Conservation (phyloP, 2,113 vertebrate species). For the Odontesthes bonariensis region DNA sequence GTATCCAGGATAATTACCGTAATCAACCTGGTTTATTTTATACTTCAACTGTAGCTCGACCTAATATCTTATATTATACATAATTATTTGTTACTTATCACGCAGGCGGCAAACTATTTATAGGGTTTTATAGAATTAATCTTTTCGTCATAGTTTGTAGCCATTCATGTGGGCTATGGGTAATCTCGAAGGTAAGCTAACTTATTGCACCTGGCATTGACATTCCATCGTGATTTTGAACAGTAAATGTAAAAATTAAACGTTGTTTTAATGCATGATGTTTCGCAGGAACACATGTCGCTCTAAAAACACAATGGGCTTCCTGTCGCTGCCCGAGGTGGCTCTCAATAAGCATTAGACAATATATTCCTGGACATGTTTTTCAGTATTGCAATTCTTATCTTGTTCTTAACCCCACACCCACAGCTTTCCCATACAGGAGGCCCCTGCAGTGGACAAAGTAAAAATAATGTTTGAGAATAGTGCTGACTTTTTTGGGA, state of each 20-base stretch:
- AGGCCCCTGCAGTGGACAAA: slow-evolving; percentile 81
- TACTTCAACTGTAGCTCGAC: background rate
- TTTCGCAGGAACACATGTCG: slow-evolving; percentile 27
- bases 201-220: too few relatives aligned
- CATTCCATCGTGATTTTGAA: background rate
- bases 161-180: too few relatives aligned
- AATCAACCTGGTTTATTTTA: too few relatives aligned
- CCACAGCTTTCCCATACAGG: slow-evolving; percentile 90
- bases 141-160: too few relatives aligned
- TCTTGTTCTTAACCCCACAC: slow-evolving; percentile 81
- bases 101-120: background rate
- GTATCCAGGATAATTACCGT: too few relatives aligned
- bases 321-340: slow-evolving; percentile 7
- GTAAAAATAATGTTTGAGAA: slow-evolving; percentile 92
- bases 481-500: slow-evolving; percentile 93
- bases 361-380: slow-evolving; percentile 62
- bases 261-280: background rate
- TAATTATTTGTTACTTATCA: background rate
- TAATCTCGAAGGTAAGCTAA: too few relatives aligned
- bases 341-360: slow-evolving; percentile 47
- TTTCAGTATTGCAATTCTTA: slow-evolving; percentile 47
- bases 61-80: background rate
- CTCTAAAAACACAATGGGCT: slow-evolving; percentile 4
- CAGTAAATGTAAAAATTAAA: background rate
- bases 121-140: background rate